phyloP scores from a whole-genome alignment of 2,113 vertebrate species.

The Pantherophis guttatus region DNA sequence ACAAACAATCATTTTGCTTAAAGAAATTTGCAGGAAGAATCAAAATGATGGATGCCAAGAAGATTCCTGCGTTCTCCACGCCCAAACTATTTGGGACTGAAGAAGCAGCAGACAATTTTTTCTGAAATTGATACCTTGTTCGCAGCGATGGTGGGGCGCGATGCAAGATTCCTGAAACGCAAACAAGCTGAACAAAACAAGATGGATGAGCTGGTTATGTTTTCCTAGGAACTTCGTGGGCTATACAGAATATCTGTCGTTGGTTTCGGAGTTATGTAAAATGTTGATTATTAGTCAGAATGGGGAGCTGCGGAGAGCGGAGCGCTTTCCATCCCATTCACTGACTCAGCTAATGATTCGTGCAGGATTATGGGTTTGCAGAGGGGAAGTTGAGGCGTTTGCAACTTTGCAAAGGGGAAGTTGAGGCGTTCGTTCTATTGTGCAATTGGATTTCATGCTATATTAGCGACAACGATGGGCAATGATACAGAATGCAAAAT shows the following conservation, averaged over 20 bases:
- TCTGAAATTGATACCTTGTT: constrained; percentile 3
- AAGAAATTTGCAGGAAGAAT: neutral
- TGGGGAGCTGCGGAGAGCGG: constrained; percentile 29
- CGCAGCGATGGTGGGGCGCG: neutral
- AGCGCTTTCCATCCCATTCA: constrained; percentile 49
- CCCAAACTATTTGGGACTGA: no score
- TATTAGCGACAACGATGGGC: constrained; percentile 59
- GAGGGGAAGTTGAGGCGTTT: constrained; percentile 49
- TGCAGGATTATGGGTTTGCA: constrained; percentile 59
- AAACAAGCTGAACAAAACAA: neutral
- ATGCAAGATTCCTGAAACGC: neutral
- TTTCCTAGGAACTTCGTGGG: neutral
- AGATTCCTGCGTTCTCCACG: neutral
- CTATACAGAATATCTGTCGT: constrained; percentile 3
- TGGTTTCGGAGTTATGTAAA: constrained; percentile 36
- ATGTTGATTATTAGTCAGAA: constrained; percentile 48
- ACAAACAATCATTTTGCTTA: neutral
- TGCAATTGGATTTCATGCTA: constrained; percentile 59
- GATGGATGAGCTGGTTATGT: neutral
- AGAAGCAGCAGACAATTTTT: neutral
- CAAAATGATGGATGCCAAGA: neutral
- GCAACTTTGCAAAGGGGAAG: constrained; percentile 55
- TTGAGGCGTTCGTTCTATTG: constrained; percentile 49
- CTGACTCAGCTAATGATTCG: constrained; percentile 57
- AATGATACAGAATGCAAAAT: constrained; percentile 57